phyloP scores from a whole-genome alignment of 2,888 invertebrate genomes.

The Cybosia mesomella region DNA sequence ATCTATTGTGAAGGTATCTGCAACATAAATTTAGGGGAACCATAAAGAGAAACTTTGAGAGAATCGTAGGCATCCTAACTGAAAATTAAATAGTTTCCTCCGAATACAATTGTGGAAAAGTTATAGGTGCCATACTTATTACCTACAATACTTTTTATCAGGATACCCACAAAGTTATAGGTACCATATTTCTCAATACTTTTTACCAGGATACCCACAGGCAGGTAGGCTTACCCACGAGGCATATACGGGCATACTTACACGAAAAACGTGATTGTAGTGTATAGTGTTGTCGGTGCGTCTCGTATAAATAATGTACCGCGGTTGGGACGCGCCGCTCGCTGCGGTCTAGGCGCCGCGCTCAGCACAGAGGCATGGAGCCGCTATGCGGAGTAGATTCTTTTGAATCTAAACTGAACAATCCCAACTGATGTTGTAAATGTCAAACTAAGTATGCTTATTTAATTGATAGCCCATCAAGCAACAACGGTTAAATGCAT shows the following conservation, averaged over 20 bases:
- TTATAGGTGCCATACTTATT: too few relatives aligned
- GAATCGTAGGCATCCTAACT: too few relatives aligned
- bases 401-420: not conserved
- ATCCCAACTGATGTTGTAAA: too few relatives aligned
- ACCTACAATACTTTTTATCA: too few relatives aligned
- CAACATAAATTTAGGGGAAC: too few relatives aligned
- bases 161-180: too few relatives aligned
- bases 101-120: not conserved
- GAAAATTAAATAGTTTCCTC: not conserved
- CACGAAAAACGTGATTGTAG: slow-evolving; percentile 49
- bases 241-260: slow-evolving; percentile 19
- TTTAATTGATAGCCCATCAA: too few relatives aligned
- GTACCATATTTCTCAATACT: not conserved
- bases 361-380: slow-evolving; percentile 57
- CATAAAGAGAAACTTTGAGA: too few relatives aligned
- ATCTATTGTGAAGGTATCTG: too few relatives aligned
- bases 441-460: too few relatives aligned
- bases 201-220: not conserved
- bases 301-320: slow-evolving; percentile 84
- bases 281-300: slow-evolving; percentile 55
- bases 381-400: slow-evolving; percentile 14
- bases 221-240: not conserved
- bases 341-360: slow-evolving; percentile 84
- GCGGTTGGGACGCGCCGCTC: slow-evolving; percentile 79
- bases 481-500: not conserved